Evolutionary conservation across 2,888 invertebrate genomes (phyloP).

Genomic region (Chrysolina haemoptera): DNA sequence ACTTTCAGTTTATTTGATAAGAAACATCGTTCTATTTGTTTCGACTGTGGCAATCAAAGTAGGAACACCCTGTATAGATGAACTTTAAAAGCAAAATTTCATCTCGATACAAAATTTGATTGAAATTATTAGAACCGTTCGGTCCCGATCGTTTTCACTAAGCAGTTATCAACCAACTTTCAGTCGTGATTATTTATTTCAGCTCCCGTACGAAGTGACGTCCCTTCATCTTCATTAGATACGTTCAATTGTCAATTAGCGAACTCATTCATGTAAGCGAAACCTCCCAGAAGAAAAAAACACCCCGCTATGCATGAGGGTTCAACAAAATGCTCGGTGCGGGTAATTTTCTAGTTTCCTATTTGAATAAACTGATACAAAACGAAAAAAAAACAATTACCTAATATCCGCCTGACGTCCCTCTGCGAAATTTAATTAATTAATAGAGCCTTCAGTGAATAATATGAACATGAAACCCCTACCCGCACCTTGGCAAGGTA

Average conservation of each 20-base stretch:
- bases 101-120: too few species aligned
- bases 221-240: background rate
- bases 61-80: too few species aligned
- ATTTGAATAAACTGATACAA: slow-evolving; percentile 10
- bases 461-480: background rate
- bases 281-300: background rate
- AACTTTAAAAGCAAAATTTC: too few species aligned
- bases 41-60: too few species aligned
- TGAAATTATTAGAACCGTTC: too few species aligned
- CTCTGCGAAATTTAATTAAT: slow-evolving; percentile 17
- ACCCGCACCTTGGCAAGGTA: background rate
- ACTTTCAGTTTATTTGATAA: too few species aligned
- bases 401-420: background rate
- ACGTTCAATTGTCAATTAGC: background rate
- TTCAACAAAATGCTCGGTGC: background rate
- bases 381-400: background rate
- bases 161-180: too few species aligned
- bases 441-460: slow-evolving; percentile 1
- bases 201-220: background rate
- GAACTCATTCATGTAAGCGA: background rate
- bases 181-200: background rate
- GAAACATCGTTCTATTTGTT: too few species aligned
- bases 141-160: too few species aligned
- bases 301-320: slow-evolving; percentile 4
- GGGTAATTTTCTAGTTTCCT: slow-evolving; percentile 15